Evolutionary conservation across 2,113 vertebrate genomes (phyloP).

Genomic region (Dendropsophus ebraccatus): DNA sequence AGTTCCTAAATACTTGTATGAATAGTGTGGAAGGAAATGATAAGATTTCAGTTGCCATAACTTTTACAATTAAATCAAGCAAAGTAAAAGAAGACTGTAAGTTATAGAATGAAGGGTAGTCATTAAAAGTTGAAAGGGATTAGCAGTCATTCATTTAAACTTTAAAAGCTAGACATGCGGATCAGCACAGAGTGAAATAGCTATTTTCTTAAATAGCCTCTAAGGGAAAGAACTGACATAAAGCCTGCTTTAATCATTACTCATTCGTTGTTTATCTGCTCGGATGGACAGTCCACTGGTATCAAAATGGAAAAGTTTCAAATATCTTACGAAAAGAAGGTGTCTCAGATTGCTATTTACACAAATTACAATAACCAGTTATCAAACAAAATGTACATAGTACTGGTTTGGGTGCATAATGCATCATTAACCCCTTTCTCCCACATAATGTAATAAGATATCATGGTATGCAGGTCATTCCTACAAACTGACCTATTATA

Average conservation of each 20-base stretch:
- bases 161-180: neutral
- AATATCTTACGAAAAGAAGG: neutral
- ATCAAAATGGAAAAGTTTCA: neutral
- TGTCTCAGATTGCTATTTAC: neutral
- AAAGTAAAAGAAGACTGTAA: neutral
- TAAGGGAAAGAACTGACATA: slow-evolving; percentile 3
- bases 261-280: neutral
- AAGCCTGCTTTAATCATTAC: slow-evolving; percentile 8
- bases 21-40: neutral
- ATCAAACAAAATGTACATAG: neutral
- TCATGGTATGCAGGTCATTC: too few relatives aligned
- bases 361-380: neutral
- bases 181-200: neutral
- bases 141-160: slow-evolving; percentile 10
- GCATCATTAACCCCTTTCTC: too few relatives aligned
- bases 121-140: slow-evolving; percentile 34
- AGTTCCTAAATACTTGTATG: neutral
- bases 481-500: too few relatives aligned
- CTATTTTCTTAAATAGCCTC: slow-evolving; percentile 10
- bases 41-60: neutral
- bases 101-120: neutral
- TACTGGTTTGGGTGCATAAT: too few relatives aligned
- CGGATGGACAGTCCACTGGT: neutral
- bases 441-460: too few relatives aligned
- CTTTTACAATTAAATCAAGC: neutral